These are phyloP conservation scores for Cynopterus brachyotis DNA, from an alignment of 2,113 vertebrate species.

Conservation along the genomic window DNA sequence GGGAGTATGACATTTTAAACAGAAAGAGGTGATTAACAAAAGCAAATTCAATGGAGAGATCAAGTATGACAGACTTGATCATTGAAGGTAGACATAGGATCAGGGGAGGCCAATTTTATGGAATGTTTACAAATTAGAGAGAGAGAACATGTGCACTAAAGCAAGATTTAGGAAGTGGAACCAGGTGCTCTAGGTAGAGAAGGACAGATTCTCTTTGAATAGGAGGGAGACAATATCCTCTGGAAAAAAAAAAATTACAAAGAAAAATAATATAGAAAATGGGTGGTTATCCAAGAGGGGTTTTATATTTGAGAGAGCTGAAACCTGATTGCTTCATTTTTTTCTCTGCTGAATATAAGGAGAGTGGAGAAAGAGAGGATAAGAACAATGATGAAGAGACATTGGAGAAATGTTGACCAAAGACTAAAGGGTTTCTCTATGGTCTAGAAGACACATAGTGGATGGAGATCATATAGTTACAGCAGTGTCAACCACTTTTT, in stretches of 20 bases:
- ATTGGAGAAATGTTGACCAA: not conserved
- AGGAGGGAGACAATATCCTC: too few species aligned
- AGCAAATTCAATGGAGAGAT: not conserved
- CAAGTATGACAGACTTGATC: not conserved
- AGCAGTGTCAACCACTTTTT: not conserved
- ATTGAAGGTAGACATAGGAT: not conserved
- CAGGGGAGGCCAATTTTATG: not conserved
- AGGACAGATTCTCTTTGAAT: not conserved
- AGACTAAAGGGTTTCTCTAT: not conserved
- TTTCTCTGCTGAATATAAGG: not conserved
- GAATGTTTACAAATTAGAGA: not conserved
- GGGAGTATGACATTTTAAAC: not conserved
- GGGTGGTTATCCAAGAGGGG: not conserved
- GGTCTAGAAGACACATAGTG: not conserved
- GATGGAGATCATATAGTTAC: not conserved
- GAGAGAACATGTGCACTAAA: not conserved
- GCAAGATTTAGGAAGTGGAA: not conserved
- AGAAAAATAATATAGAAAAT: not conserved
- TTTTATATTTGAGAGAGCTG: not conserved
- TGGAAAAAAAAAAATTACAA: not conserved
- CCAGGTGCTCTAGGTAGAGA: not conserved
- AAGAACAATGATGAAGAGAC: not conserved
- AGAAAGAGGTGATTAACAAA: not conserved
- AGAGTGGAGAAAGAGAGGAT: not conserved
- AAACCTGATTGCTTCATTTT: not conserved